Conservation (phyloP, 2,888 invertebrate species). For the Julus scanicus region DNA sequence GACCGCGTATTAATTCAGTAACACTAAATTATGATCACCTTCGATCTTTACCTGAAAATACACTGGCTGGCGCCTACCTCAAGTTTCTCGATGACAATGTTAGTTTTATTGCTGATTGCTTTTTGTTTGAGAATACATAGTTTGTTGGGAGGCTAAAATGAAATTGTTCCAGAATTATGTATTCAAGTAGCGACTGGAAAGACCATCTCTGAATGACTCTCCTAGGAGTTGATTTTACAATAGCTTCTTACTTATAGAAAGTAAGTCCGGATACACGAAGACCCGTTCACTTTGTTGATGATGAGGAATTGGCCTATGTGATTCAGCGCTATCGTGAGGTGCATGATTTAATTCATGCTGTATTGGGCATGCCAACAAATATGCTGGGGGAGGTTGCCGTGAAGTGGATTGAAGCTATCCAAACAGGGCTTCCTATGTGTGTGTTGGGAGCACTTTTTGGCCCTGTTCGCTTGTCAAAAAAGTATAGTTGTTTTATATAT, state of each 20-base stretch:
- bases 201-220: no score
- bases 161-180: not conserved
- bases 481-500: conserved; percentile 67
- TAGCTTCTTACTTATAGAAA: conserved; percentile 68
- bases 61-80: conserved; percentile 86
- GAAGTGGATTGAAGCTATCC: conserved; percentile 98
- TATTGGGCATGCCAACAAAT: conserved; percentile 91
- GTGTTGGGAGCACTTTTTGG: conserved; percentile 92
- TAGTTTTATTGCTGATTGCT: conserved; percentile 63
- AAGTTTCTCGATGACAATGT: conserved; percentile 84
- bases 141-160: no score
- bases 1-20: conserved; percentile 86
- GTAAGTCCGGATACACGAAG: conserved; percentile 93
- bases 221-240: not conserved
- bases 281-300: conserved; percentile 90
- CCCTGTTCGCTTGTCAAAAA: conserved; percentile 84
- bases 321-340: conserved; percentile 98
- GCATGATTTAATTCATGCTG: conserved; percentile 93
- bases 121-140: conserved; percentile 60
- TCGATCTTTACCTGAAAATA: conserved; percentile 78
- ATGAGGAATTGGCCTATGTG: conserved; percentile 90
- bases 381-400: conserved; percentile 92
- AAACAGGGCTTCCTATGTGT: conserved; percentile 96
- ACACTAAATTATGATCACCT: conserved; percentile 82
- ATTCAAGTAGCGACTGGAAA: not conserved